These are phyloP conservation scores for Anoncus sp. DNA, from an alignment of 2,888 invertebrate genomes.

Conservation along the genomic window DNA sequence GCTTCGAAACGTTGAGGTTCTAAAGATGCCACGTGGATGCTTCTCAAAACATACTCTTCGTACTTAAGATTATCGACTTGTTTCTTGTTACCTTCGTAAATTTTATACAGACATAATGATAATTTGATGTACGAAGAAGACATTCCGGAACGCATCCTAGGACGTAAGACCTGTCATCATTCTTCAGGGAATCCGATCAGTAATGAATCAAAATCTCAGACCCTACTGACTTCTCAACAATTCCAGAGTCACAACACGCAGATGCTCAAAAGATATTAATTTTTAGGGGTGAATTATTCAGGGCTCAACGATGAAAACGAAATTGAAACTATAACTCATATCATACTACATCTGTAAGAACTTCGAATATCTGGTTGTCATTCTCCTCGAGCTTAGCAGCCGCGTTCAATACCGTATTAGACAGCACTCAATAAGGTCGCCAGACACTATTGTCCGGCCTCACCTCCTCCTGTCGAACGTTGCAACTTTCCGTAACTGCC, in stretches of 20 bases:
- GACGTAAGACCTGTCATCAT: no score
- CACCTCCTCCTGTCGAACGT: conserved; percentile 81
- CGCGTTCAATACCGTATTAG: conserved; percentile 23
- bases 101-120: no score
- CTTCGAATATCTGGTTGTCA: conserved; percentile 34
- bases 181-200: no score
- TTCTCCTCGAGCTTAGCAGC: conserved; percentile 27
- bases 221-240: not conserved
- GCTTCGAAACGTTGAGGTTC: no score
- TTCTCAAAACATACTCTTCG: no score
- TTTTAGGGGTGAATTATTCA: not conserved
- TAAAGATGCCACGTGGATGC: no score
- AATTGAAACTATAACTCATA: conserved; percentile 3
- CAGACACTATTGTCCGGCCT: conserved; percentile 82
- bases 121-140: no score
- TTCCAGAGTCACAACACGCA: not conserved
- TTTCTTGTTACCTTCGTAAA: no score
- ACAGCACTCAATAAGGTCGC: conserved; percentile 79
- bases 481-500: conserved; percentile 79
- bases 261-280: not conserved
- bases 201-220: no score
- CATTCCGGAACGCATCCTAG: no score
- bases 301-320: not conserved
- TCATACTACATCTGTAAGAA: conserved; percentile 33
- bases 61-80: no score